Conservation (phyloP, 1,140 invertebrate genomes). For the Penaeus japonicus region DNA sequence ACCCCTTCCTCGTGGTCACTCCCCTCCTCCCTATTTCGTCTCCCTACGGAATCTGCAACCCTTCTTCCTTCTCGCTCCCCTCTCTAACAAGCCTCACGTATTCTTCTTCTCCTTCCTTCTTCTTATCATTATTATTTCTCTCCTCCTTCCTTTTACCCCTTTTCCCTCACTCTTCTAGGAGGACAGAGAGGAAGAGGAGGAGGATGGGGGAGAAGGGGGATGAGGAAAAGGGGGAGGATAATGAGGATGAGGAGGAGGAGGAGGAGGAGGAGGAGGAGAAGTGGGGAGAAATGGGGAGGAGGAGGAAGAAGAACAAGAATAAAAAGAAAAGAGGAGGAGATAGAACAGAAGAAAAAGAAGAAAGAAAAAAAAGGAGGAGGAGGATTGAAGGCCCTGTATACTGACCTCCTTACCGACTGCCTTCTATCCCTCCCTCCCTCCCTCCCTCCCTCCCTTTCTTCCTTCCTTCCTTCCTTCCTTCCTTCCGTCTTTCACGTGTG, state of each 20-base stretch:
- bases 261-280: neutral
- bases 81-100: too few relatives aligned
- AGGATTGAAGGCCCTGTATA: neutral
- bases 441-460: neutral
- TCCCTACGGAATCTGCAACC: too few relatives aligned
- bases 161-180: too few relatives aligned
- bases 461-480: neutral
- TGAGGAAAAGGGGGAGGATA: too few relatives aligned
- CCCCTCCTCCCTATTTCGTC: too few relatives aligned
- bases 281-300: neutral
- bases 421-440: neutral
- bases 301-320: neutral
- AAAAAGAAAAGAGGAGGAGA: too few relatives aligned
- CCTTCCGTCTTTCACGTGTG: too few relatives aligned
- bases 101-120: too few relatives aligned
- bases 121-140: too few relatives aligned
- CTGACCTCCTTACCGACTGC: too few relatives aligned
- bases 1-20: too few relatives aligned
- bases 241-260: neutral
- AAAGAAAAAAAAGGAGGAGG: neutral
- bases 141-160: neutral
- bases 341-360: neutral
- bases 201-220: neutral
- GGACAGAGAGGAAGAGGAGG: neutral
- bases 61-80: too few relatives aligned